A percentile compares a stretch with the other conserved stretches of the same genome.
These are phyloP conservation scores for Pantala flavescens DNA, from an alignment of 1,140 invertebrate species.

Conservation along the genomic window DNA sequence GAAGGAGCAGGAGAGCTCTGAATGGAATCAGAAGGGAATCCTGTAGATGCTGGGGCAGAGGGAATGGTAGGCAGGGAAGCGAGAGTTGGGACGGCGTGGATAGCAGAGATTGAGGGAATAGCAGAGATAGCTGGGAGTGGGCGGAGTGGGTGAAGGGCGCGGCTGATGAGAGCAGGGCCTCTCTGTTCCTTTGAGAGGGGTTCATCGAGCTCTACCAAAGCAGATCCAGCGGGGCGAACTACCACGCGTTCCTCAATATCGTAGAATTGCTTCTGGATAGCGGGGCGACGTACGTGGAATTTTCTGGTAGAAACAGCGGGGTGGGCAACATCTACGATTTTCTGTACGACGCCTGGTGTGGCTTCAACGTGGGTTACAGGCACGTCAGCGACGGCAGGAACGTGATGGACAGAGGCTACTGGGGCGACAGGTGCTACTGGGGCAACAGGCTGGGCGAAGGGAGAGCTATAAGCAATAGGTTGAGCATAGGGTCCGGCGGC, in stretches of 20 bases:
- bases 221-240: conserved; percentile 49
- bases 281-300: conserved; percentile 45
- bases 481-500: conserved; percentile 19
- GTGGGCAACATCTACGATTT: conserved; percentile 39
- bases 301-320: conserved; percentile 39
- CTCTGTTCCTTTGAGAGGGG: conserved; percentile 47
- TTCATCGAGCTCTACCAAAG: conserved; percentile 48
- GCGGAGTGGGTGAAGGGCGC: conserved; percentile 5
- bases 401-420: conserved; percentile 40
- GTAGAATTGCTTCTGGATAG: conserved; percentile 54
- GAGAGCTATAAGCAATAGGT: conserved; percentile 10
- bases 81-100: conserved; percentile 20
- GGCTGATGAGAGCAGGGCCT: conserved; percentile 32
- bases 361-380: conserved; percentile 40
- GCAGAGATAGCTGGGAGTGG: not conserved
- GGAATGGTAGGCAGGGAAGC: conserved; percentile 15
- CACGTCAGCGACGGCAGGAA: conserved; percentile 39
- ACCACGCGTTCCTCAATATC: conserved; percentile 52
- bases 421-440: conserved; percentile 31
- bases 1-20: conserved; percentile 19
- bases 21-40: not conserved
- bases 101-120: conserved; percentile 14
- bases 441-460: conserved; percentile 29
- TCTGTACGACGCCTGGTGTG: conserved; percentile 40
- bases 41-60: conserved; percentile 12